Base-by-base conservation (phyloP, 2,113 vertebrate species). In the Epinephelus fuscoguttatus region DNA sequence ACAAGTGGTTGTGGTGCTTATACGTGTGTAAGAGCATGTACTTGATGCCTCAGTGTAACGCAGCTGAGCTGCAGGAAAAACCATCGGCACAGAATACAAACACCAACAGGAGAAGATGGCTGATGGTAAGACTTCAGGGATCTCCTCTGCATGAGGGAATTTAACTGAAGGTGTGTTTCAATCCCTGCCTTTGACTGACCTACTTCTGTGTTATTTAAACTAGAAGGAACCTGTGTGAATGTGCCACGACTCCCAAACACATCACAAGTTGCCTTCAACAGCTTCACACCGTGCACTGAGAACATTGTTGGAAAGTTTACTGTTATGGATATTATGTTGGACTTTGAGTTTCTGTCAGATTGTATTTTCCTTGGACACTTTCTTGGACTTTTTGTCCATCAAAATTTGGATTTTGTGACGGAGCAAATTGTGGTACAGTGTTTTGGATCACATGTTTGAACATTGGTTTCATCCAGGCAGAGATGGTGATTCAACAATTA, bases 341-440 rank as follows among this genome's bases (percentile, higher is more conserved):
- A 75, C n/a, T 55, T 27, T 21, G 11, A 15, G n/a, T 72, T 49
- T 61, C n/a, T 37, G 52, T 70, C 33, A 17, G 18, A 73, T 27
- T 78, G 23, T 4, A 66, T 80, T 83, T 85, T 75, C 2, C 10
- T 83, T 77, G 62, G 75, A 75, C 23, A 56, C 21, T 60, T 57
- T 30, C 40, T 27, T 30, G 1, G 4, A 52, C n/a, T 8, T 5
- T 40, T 59, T 40, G 30, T 55, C 11, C n/a, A 5, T 52, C 19
- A 50, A 33, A 69, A 61, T 23, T 15, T 56, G 27, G 45, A 57
- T 62, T 77, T 45, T 40, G 37, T 64, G 60, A 49, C 37, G 56
- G 49, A 72, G 45, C 17, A 68, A 82, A 40, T 30, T 66, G 61
- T 78, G 81, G 81, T 50, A 60, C 17, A 14, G 5, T 37, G 40